phyloP scores from a whole-genome alignment of 2,888 invertebrate genomes.

The Cancer borealis region DNA sequence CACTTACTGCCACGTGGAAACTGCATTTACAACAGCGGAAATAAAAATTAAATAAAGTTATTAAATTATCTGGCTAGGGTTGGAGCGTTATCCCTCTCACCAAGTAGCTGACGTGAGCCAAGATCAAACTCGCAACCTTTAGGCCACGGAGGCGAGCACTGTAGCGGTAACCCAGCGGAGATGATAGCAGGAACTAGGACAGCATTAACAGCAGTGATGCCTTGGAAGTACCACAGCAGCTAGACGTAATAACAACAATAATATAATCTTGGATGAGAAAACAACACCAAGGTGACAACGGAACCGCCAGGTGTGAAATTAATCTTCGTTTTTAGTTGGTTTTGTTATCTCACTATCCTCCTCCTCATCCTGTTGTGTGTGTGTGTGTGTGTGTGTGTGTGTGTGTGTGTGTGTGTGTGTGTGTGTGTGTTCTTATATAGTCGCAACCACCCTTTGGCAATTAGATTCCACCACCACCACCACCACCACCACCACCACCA shows the following conservation, averaged over 20 bases:
- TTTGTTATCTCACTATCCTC: not conserved
- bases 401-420: conserved; percentile 23
- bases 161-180: too few relatives aligned
- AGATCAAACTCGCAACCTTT: too few relatives aligned
- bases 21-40: too few relatives aligned
- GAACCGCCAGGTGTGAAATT: not conserved
- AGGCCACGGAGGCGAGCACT: too few relatives aligned
- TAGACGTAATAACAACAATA: not conserved
- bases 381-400: conserved; percentile 33
- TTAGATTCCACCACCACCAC: not conserved
- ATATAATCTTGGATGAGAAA: not conserved
- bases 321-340: not conserved
- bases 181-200: not conserved
- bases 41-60: too few relatives aligned
- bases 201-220: not conserved
- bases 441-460: not conserved
- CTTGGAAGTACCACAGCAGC: not conserved
- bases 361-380: conserved; percentile 13
- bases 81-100: too few relatives aligned
- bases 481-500: conserved; percentile 9
- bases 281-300: not conserved
- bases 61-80: too few relatives aligned
- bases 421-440: not conserved
- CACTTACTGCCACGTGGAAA: too few relatives aligned
- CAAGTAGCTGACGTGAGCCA: too few relatives aligned